These are phyloP conservation scores for Eudemis profundana DNA, from an alignment of 2,888 invertebrate species.

Conservation along the genomic window DNA sequence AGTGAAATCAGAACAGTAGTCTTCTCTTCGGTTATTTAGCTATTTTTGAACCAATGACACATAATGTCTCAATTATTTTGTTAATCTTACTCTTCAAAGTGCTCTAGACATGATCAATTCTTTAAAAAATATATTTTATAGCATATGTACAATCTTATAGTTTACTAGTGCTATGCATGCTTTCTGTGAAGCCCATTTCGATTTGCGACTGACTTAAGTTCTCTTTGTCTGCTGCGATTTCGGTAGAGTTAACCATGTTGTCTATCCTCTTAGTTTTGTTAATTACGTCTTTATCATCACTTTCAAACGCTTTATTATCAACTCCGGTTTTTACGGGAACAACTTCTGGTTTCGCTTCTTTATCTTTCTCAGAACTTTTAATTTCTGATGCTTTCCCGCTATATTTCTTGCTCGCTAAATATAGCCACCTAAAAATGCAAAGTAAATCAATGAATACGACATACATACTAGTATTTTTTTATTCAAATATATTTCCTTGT, in stretches of 20 bases:
- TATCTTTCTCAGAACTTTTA: constrained; percentile 51
- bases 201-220: constrained; percentile 69
- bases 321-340: constrained; percentile 63
- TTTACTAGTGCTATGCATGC: constrained; percentile 74
- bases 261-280: constrained; percentile 54
- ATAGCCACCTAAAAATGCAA: constrained; percentile 87
- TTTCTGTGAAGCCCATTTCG: constrained; percentile 76
- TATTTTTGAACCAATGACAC: too few species aligned
- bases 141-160: constrained; percentile 50
- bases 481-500: too few species aligned
- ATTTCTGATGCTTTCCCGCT: constrained; percentile 52
- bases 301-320: constrained; percentile 77
- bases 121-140: neutral
- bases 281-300: constrained; percentile 66
- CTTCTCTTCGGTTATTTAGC: neutral
- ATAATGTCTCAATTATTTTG: too few species aligned
- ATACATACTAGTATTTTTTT: neutral
- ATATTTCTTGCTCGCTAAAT: constrained; percentile 87
- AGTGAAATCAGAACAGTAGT: neutral
- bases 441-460: neutral
- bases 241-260: constrained; percentile 45
- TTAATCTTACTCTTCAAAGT: neutral
- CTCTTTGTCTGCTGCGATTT: constrained; percentile 53
- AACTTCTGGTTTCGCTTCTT: constrained; percentile 54
- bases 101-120: neutral